Conservation (phyloP, 2,888 invertebrate species). For the Lithophane socia region DNA sequence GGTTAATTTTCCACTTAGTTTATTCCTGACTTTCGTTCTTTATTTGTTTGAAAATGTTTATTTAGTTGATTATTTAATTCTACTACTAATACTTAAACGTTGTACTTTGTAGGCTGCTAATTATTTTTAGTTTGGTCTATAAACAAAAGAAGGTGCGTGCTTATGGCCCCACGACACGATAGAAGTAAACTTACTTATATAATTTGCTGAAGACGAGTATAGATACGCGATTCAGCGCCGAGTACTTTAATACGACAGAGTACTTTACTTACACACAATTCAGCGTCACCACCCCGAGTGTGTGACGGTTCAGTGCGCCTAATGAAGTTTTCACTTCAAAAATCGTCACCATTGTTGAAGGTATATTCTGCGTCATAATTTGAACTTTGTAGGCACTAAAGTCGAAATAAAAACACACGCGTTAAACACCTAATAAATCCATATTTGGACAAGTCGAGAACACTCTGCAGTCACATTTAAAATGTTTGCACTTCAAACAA, state of each 20-base stretch:
- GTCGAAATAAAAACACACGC: conserved; percentile 27
- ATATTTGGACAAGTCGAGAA: conserved; percentile 46
- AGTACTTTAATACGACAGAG: too few relatives aligned
- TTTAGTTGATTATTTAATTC: neutral
- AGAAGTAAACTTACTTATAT: too few relatives aligned
- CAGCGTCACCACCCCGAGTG: neutral
- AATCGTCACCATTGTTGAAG: neutral
- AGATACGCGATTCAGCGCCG: too few relatives aligned
- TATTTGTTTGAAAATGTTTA: neutral
- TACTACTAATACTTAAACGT: too few relatives aligned
- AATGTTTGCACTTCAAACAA: conserved; percentile 71
- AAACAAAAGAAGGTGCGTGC: too few relatives aligned
- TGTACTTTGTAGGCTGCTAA: too few relatives aligned
- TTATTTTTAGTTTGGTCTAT: too few relatives aligned
- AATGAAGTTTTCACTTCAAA: neutral
- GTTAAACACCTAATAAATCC: conserved; percentile 58
- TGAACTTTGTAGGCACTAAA: conserved; percentile 30
- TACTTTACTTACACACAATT: neutral
- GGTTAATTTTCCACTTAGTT: neutral
- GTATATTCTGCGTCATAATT: neutral
- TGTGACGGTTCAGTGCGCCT: neutral
- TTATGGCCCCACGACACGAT: too few relatives aligned
- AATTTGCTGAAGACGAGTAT: too few relatives aligned
- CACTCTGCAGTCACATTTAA: conserved; percentile 35
- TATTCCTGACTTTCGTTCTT: too few relatives aligned